Percentiles rank a stretch among this genome's conserved stretches.
phyloP scores from a whole-genome alignment of 2,113 vertebrate genomes.

The Excalfactoria chinensis region DNA sequence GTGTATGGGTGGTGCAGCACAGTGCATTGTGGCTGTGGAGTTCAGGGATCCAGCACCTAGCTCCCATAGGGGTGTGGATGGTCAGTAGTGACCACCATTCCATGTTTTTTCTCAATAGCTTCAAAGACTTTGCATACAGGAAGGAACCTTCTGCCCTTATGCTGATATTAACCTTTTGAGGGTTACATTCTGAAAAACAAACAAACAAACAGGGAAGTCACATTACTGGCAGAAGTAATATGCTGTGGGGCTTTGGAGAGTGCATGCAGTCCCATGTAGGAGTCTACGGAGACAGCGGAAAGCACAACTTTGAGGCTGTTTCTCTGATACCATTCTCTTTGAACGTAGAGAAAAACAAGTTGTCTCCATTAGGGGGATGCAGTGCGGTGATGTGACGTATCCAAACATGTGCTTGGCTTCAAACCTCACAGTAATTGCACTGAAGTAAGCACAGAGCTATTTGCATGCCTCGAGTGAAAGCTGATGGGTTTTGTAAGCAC shows the following conservation, averaged over 20 bases:
- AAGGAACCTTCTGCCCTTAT: background rate
- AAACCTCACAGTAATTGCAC: background rate
- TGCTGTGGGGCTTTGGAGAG: background rate
- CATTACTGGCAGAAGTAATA: background rate
- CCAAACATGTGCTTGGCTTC: background rate
- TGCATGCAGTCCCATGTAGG: fast-evolving
- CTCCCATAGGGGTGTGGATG: fast-evolving
- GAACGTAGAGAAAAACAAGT: background rate
- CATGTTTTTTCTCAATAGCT: background rate
- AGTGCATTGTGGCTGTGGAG: fast-evolving
- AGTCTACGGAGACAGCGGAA: fast-evolving
- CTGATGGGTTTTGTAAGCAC: background rate
- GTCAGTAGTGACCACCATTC: background rate
- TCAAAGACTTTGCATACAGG: fast-evolving
- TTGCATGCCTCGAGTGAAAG: background rate
- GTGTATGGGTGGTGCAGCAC: fast-evolving
- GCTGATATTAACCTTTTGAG: background rate
- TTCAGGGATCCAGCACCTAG: background rate
- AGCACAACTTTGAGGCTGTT: background rate
- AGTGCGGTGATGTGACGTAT: background rate
- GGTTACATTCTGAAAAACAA: background rate
- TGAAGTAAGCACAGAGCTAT: fast-evolving
- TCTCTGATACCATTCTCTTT: background rate
- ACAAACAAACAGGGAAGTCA: background rate
- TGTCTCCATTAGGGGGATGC: background rate